A percentile compares a stretch with the other conserved stretches of the same genome.
These are phyloP conservation scores for Seira ritae DNA, from an alignment of 2,888 invertebrate genomes.

Conservation along the genomic window DNA sequence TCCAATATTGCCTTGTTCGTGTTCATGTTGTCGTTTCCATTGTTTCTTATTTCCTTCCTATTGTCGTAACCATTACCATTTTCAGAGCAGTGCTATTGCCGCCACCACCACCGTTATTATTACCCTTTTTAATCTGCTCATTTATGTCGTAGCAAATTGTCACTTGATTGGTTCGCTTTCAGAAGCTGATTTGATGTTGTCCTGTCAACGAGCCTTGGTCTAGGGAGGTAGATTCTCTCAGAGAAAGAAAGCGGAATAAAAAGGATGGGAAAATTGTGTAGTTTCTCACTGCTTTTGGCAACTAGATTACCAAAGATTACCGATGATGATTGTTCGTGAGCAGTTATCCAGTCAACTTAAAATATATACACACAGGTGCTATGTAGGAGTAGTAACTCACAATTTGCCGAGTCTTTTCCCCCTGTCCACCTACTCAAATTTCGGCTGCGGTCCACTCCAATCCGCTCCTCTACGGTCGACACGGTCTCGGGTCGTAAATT, in stretches of 20 bases:
- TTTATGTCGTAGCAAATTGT: background rate
- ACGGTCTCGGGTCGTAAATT: conserved; percentile 53
- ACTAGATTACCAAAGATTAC: background rate
- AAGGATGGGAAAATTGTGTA: no score
- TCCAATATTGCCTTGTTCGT: background rate
- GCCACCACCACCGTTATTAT: background rate
- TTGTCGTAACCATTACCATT: conserved; percentile 1
- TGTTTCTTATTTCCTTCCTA: conserved; percentile 4
- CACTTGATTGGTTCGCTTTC: background rate
- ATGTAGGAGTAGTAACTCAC: background rate
- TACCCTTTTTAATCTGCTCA: background rate
- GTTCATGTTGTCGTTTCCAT: background rate
- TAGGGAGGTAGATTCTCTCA: no score
- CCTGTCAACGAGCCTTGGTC: background rate
- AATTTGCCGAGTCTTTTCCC: background rate
- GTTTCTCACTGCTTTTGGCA: background rate
- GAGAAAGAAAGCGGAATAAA: no score
- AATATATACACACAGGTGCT: background rate
- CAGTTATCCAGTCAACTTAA: background rate
- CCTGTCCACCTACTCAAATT: background rate
- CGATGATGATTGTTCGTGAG: background rate
- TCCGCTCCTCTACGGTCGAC: background rate
- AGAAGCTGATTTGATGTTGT: background rate
- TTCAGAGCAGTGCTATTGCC: background rate
- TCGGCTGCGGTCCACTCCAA: no score